Evolutionary conservation across 2,797 vertebrate species (phyloP).

Genomic region (Arremon brunneinucha): DNA sequence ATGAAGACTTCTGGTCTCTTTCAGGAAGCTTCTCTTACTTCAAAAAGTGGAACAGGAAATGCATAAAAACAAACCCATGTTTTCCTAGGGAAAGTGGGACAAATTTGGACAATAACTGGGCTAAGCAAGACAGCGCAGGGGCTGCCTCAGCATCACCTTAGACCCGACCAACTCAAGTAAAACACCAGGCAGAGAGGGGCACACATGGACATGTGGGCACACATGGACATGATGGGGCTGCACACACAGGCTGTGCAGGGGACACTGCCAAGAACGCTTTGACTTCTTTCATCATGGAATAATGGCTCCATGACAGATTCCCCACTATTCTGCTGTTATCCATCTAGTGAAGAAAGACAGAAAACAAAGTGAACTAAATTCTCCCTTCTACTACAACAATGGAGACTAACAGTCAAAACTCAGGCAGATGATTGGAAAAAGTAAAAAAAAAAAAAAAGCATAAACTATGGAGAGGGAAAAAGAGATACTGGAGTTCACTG

Average conservation of each 20-base stretch:
- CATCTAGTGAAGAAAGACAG: background rate
- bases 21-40: background rate
- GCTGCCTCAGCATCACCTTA: background rate
- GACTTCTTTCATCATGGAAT: background rate
- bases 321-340: background rate
- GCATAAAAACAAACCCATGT: background rate
- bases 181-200: background rate
- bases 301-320: background rate
- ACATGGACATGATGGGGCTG: background rate
- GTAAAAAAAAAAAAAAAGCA: background rate
- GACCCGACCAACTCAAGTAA: background rate
- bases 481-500: background rate
- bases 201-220: fast-evolving
- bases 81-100: background rate
- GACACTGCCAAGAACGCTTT: background rate
- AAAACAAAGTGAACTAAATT: background rate
- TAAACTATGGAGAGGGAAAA: background rate
- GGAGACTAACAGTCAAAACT: background rate
- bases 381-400: background rate
- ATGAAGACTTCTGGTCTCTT: background rate
- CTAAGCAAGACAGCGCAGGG: background rate
- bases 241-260: background rate
- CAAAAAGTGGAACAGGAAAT: background rate
- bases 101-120: background rate
- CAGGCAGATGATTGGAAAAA: background rate